These are phyloP conservation scores for Neotoxoptera formosana DNA, from an alignment of 1,140 invertebrate genomes.

Conservation along the genomic window DNA sequence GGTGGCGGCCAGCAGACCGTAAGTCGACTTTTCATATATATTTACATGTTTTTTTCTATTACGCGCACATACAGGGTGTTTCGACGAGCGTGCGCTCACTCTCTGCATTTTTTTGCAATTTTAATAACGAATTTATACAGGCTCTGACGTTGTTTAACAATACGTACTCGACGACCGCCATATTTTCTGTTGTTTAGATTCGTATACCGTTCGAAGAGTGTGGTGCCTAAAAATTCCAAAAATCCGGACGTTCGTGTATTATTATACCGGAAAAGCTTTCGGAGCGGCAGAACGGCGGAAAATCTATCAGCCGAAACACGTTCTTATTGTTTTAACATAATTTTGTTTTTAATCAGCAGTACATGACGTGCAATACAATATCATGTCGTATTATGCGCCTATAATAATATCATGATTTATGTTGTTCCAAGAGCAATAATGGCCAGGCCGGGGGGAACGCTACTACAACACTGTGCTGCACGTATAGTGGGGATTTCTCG, in stretches of 20 bases:
- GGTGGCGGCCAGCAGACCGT: neutral
- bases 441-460: neutral
- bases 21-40: neutral
- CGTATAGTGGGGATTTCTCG: neutral
- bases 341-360: neutral
- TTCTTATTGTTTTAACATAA: too few relatives aligned
- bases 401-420: too few relatives aligned
- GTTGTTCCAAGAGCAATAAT: neutral
- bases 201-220: neutral
- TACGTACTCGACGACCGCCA: neutral
- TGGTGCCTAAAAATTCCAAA: neutral
- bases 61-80: neutral
- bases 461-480: neutral
- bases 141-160: neutral
- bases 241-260: too few relatives aligned
- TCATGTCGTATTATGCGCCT: neutral
- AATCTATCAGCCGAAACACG: neutral
- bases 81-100: neutral
- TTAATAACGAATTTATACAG: neutral
- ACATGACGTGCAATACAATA: neutral
- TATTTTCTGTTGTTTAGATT: neutral
- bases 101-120: neutral
- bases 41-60: neutral
- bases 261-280: neutral
- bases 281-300: neutral